Base-by-base conservation (phyloP, 2,888 invertebrate species). In the Ectemnius cavifrons region DNA sequence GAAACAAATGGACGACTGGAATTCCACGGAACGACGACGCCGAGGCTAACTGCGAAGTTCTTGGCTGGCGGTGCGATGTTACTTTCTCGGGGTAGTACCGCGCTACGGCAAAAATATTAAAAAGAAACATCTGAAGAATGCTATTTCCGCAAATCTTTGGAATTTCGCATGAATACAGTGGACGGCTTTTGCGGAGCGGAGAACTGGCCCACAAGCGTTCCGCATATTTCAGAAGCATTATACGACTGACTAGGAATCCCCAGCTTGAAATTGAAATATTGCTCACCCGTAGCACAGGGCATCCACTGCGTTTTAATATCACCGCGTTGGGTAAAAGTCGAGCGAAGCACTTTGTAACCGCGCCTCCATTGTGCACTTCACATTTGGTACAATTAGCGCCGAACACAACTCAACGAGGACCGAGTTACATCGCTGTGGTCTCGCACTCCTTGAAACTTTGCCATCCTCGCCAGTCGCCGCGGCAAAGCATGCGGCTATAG, bases 21-120 rank as follows among this genome's bases (percentile, higher is more conserved):
- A 70, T 69, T 80, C 67, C 80, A 73, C 74, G 75, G 75, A 82
- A 82, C 76, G 80, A 82, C 75, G 73, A 78, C 77, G 73, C 73
- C 74, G 64, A 78, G 72, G 37, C 5, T 8, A 11, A 37, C 37
- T 37, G 37, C 8, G 37, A 37, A 37, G 37, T 37, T 52, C 52
- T 52, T 16, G n/a, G 14, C 52, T 52, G 16, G 52, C 52, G n/a
- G 52, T 52, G 14, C 4, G n/a, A 6, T 16, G 16, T 52, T 14
- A 14, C 52, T 52, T 13, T 1, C n/a, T 52, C 52, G 37, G 8
- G 8, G 37, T 37, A 37, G n/a, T 13, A 52, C 52, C 0, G 52
- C 52, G 16, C 37, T 16, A 52, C 52, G n/a, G 52, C 5, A 16
- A 52, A 52, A 52, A 52, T 52, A 16, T 16, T 16, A 52, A 52